phyloP scores from a whole-genome alignment of 2,888 invertebrate genomes.

The Ommatoiulus sabulosus region DNA sequence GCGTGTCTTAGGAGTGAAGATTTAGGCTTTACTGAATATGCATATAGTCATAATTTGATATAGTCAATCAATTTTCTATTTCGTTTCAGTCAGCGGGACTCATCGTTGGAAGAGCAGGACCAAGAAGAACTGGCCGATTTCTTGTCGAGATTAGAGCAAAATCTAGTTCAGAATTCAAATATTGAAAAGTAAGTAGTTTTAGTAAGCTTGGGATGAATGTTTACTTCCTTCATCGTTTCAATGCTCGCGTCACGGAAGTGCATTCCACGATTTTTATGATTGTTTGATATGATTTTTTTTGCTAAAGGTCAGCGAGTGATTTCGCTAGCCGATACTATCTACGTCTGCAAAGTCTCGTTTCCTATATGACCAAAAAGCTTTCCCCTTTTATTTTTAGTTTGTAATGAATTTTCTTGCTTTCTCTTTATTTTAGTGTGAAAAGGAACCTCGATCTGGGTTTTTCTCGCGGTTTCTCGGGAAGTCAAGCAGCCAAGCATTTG shows the following conservation, averaged over 20 bases:
- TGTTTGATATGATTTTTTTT: no score
- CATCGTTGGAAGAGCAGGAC: conserved; percentile 45
- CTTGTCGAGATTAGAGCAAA: conserved; percentile 53
- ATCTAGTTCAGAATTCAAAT: conserved; percentile 49
- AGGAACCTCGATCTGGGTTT: conserved; percentile 89
- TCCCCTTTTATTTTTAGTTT: not conserved
- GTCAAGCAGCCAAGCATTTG: conserved; percentile 90
- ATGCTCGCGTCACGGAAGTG: no score
- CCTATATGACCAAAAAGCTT: not conserved
- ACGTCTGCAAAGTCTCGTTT: no score
- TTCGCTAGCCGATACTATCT: no score
- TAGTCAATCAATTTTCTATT: not conserved
- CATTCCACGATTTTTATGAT: no score
- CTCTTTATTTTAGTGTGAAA: conserved; percentile 76
- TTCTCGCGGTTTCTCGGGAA: conserved; percentile 88
- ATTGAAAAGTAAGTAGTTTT: conserved; percentile 50
- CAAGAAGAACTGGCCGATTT: conserved; percentile 55
- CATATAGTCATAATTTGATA: no score
- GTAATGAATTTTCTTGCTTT: not conserved
- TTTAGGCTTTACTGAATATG: no score
- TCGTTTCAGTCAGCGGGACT: conserved; percentile 31
- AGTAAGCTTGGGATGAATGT: no score
- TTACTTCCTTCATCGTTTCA: no score
- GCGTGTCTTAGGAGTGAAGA: no score
- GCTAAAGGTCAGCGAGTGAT: no score